phyloP scores from a whole-genome alignment of 1,140 invertebrate species.

The Dryas iulia region DNA sequence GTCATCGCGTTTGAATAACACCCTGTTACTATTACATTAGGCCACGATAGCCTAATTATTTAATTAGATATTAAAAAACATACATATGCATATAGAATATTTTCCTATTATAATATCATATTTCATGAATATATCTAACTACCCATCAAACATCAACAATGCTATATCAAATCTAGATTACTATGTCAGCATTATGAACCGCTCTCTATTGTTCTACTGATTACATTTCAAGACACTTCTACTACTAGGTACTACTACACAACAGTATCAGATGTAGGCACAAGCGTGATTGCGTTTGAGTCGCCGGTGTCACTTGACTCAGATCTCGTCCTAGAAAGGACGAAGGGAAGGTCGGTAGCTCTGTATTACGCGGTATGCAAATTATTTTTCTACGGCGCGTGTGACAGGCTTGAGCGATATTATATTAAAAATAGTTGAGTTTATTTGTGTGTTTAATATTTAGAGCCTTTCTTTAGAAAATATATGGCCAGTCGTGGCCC shows the following conservation, averaged over 20 bases:
- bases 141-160: too few relatives aligned
- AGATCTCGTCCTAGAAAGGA: conserved; percentile 41
- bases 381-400: conserved; percentile 41
- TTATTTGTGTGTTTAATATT: background rate
- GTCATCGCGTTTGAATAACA: too few relatives aligned
- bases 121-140: too few relatives aligned
- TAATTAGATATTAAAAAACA: too few relatives aligned
- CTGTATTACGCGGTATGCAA: conserved; percentile 49
- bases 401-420: conserved; percentile 13
- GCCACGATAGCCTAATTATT: too few relatives aligned
- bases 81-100: too few relatives aligned
- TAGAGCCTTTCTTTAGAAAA: too few relatives aligned
- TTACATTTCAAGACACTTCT: background rate
- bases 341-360: conserved; percentile 33
- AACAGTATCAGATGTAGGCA: background rate
- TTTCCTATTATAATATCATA: too few relatives aligned
- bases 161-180: too few relatives aligned
- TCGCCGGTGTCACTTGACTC: conserved; percentile 46
- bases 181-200: too few relatives aligned
- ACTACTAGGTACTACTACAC: background rate
- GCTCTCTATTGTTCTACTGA: background rate
- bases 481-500: too few relatives aligned
- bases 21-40: too few relatives aligned
- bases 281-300: conserved; percentile 27
- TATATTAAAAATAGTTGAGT: background rate